Conservation (phyloP, 2,113 vertebrate species). For the Anthoscopus minutus region DNA sequence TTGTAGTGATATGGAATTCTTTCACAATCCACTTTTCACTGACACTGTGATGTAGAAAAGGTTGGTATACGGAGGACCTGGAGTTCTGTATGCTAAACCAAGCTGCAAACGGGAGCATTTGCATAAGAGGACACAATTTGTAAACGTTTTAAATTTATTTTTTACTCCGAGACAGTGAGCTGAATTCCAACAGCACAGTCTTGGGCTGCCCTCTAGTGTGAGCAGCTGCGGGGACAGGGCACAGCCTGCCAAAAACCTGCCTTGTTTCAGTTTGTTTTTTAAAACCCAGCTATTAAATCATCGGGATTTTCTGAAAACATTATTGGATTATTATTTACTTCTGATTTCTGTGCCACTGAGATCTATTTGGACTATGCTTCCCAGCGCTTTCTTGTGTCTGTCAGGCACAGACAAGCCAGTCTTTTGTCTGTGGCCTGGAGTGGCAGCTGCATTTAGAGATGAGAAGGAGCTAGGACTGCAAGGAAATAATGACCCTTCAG, state of each 20-base stretch:
- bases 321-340: neutral
- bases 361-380: neutral
- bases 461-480: neutral
- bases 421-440: neutral
- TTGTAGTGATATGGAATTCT: neutral
- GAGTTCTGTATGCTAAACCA: neutral
- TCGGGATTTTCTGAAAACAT: neutral
- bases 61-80: neutral
- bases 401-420: neutral
- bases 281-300: neutral
- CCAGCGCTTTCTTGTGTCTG: neutral
- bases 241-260: neutral
- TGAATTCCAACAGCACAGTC: neutral
- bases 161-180: neutral
- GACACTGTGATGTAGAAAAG: neutral
- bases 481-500: neutral
- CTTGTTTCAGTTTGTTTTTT: neutral
- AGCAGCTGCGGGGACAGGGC: neutral
- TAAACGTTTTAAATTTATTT: neutral
- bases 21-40: neutral
- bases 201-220: constrained; percentile 53
- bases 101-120: neutral
- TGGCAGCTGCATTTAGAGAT: neutral
- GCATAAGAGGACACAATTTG: neutral
- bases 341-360: neutral